Base-by-base conservation (phyloP, 2,888 invertebrate genomes). In the Formica aserva region DNA sequence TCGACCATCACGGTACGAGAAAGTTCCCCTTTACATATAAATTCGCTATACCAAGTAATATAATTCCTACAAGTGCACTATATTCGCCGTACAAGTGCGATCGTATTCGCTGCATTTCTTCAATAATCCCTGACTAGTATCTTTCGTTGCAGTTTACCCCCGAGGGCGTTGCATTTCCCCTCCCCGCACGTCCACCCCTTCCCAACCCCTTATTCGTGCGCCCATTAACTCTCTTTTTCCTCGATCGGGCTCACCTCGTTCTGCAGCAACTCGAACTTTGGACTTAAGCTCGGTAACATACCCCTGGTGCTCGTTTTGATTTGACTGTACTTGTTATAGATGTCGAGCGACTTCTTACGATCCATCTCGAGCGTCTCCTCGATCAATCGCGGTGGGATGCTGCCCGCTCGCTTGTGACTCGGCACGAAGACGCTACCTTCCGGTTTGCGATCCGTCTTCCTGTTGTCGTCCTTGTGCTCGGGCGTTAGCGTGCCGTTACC, bases 311-410 rank as follows among this genome's bases (percentile, higher is more conserved):
- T 95, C 65, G 96, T 96, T 88, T 95, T 96, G 15, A 96, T 95
- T 82, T 96, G 95, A 63, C 96, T 96, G 87, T 96, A 96, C 86
- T 96, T 94, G 85, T 96, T 96, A 87, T 96, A 96, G 86, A 96
- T 94, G 86, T 96, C 96, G 48, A 94, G 87, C 18, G 92, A 86
- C 63, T 93, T 94, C 74, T 94, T 91, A 9, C 93, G 92, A 57
- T 96, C 95, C 63, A 93, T 85, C 45, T 93, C 92, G 60, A 94
- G 84, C 29, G 90, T 90, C 2, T 96, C 95, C 62, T 96, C 95
- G 90, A 96, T 95, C 93, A 96, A 94, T 92, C 95, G 95, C 1
- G 96, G 95, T 0, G 96, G 96, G 65, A 96, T 95, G 92, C 96
- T 96, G 65, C 96, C 96, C 84, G 95, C 95, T 0, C 94, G 93